Percentiles rank a stretch among this genome's conserved stretches.
Evolutionary conservation across 53 echinoderm and acorn worm species (phyloP).

Genomic region (Crossaster papposus): DNA sequence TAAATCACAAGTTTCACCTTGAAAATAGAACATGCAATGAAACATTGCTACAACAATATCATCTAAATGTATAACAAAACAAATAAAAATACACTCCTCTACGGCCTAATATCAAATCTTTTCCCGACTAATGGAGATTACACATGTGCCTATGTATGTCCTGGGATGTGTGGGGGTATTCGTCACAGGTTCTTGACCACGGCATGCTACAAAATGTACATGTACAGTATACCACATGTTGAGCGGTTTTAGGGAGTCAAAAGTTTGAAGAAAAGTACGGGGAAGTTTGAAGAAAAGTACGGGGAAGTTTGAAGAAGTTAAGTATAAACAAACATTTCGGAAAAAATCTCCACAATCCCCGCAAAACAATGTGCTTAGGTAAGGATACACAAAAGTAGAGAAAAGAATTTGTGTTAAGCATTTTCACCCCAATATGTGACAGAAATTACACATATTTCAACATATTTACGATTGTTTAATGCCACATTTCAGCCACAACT

Average conservation of each 20-base stretch:
- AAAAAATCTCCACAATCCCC: neutral
- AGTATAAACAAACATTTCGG: neutral
- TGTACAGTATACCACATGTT: slow-evolving; percentile 6
- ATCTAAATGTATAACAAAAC: neutral
- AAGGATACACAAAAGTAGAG: neutral
- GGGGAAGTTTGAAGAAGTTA: too few species aligned
- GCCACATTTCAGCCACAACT: neutral
- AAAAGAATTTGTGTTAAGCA: neutral
- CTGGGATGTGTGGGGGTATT: slow-evolving; percentile 13
- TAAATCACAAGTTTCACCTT: too few species aligned
- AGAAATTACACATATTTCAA: neutral
- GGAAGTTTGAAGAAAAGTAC: neutral
- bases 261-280: slow-evolving; percentile 35
- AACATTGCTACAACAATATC: neutral
- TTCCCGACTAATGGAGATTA: neutral
- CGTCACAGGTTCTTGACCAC: slow-evolving; percentile 10
- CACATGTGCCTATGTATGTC: slow-evolving; percentile 56
- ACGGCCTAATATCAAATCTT: neutral
- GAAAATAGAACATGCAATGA: slow-evolving; percentile 14
- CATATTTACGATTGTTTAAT: too few species aligned
- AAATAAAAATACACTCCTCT: neutral
- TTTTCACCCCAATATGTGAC: neutral
- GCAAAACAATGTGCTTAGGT: neutral
- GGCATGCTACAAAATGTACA: slow-evolving; percentile 57
- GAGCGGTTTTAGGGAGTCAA: slow-evolving; percentile 46